Percentiles rank a stretch among this genome's conserved stretches.
phyloP scores from a whole-genome alignment of 2,888 invertebrate genomes.

The Tiliacea aurago region DNA sequence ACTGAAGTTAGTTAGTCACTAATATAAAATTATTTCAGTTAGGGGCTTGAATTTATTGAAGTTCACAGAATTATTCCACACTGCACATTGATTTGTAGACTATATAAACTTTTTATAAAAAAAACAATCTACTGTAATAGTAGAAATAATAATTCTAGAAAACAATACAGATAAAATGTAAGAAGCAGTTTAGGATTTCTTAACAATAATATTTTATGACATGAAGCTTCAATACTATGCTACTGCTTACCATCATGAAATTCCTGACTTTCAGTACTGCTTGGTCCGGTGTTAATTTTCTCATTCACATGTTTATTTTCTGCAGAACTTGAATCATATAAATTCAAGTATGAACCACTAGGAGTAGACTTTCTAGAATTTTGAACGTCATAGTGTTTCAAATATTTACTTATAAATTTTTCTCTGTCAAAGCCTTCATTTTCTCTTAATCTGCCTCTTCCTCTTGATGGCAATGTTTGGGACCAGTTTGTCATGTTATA shows the following conservation, averaged over 20 bases:
- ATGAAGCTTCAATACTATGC: conserved; percentile 7
- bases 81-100: not conserved
- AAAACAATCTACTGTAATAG: too few relatives aligned
- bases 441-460: conserved; percentile 91
- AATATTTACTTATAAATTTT: conserved; percentile 83
- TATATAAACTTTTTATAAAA: not conserved
- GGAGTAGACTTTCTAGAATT: conserved; percentile 86
- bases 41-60: not conserved
- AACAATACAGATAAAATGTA: not conserved
- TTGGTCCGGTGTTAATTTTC: conserved; percentile 72
- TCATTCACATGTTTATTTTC: conserved; percentile 76
- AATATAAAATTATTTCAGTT: conserved; percentile 9
- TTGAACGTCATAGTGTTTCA: conserved; percentile 82
- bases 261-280: conserved; percentile 77
- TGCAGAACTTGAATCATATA: conserved; percentile 80
- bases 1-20: not conserved
- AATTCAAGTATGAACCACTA: conserved; percentile 84
- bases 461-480: conserved; percentile 92
- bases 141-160: conserved; percentile 1
- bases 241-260: conserved; percentile 79
- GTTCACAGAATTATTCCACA: conserved; percentile 3
- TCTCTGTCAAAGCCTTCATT: conserved; percentile 89
- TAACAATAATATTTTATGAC: not conserved
- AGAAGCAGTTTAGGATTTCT: not conserved
- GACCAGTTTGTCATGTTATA: conserved; percentile 89